Conservation (phyloP, 2,888 invertebrate species). For the Erebia epiphron region DNA sequence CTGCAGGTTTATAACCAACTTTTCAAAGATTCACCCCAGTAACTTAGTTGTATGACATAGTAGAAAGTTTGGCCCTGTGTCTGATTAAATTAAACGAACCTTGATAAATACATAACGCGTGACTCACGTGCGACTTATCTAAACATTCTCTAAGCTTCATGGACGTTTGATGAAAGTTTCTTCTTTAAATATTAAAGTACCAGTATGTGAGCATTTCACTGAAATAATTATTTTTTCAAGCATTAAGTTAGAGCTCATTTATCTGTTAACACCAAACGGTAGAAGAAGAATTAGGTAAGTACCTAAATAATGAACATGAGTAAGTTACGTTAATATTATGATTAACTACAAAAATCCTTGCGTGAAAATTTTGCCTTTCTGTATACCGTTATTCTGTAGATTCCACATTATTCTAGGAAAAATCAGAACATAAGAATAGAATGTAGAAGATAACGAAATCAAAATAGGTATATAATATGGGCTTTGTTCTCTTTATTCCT, state of each 20-base stretch:
- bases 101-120: constrained; percentile 6
- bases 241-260: background rate
- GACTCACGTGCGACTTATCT: constrained; percentile 3
- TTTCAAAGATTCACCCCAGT: background rate
- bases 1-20: too few species aligned
- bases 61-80: background rate
- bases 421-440: too few species aligned
- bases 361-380: too few species aligned
- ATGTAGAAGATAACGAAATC: background rate
- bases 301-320: background rate
- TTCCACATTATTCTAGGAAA: too few species aligned
- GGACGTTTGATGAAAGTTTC: constrained; percentile 4
- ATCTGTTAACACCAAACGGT: background rate
- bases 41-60: constrained; percentile 6
- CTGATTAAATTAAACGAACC: background rate
- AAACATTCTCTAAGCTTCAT: background rate
- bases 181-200: constrained; percentile 5
- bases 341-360: background rate
- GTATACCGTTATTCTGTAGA: too few species aligned
- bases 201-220: background rate
- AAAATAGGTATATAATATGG: background rate
- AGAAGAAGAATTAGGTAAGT: background rate
- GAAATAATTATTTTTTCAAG: background rate
- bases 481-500: constrained; percentile 6
- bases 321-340: background rate